phyloP scores from a whole-genome alignment of 2,113 vertebrate species.

The Hepsetus odoe region DNA sequence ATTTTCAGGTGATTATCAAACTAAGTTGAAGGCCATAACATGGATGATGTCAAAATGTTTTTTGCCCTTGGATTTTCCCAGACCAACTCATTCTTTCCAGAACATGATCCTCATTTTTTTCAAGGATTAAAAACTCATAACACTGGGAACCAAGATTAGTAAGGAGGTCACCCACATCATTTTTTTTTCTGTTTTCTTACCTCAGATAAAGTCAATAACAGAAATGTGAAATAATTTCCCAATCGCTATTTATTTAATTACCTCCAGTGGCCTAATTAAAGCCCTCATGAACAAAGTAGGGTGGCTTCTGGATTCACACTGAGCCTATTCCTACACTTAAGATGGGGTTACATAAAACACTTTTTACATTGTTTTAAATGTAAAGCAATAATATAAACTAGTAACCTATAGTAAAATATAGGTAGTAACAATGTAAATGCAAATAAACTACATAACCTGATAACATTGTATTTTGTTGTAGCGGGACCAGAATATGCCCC shows the following conservation, averaged over 20 bases:
- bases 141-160: slow-evolving; percentile 26
- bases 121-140: not conserved
- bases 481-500: no score
- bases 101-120: not conserved
- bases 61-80: not conserved
- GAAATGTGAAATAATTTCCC: not conserved
- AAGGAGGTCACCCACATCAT: slow-evolving; percentile 50
- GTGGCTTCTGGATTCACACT: no score
- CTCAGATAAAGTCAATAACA: slow-evolving; percentile 27
- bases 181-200: slow-evolving; percentile 33
- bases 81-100: not conserved
- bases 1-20: not conserved
- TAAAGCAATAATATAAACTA: no score
- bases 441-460: no score
- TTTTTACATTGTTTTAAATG: no score
- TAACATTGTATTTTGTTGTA: no score
- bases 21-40: not conserved
- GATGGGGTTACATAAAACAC: no score
- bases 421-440: no score
- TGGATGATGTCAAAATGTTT: not conserved
- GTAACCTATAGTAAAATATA: no score
- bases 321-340: no score
- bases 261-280: slow-evolving; percentile 3
- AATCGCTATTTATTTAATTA: slow-evolving; percentile 16
- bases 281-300: not conserved